A percentile compares a stretch with the other conserved stretches of the same genome.
These are phyloP conservation scores for Drosophila pectinifera DNA, from an alignment of 1,140 invertebrate species.

Conservation along the genomic window DNA sequence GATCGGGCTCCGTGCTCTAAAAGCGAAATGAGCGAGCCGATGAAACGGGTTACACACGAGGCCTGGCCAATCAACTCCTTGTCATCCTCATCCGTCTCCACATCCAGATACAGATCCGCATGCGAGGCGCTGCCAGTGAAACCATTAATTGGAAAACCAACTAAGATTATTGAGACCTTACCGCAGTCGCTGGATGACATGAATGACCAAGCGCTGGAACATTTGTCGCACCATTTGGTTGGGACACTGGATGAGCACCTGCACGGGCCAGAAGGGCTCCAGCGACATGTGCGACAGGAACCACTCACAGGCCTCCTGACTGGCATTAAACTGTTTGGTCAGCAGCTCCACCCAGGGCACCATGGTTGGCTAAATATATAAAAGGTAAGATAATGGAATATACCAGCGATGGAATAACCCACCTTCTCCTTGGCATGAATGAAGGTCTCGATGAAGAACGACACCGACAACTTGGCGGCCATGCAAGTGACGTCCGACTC, in stretches of 20 bases:
- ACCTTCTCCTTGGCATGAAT: slow-evolving; percentile 98
- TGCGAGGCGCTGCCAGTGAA: slow-evolving; percentile 86
- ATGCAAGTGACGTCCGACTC: slow-evolving; percentile 93
- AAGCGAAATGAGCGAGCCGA: slow-evolving; percentile 94
- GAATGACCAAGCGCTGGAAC: slow-evolving; percentile 96
- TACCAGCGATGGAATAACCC: slow-evolving; percentile 19
- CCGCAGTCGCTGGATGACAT: slow-evolving; percentile 95
- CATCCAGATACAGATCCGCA: slow-evolving; percentile 90
- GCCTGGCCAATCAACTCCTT: slow-evolving; percentile 91
- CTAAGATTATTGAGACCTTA: slow-evolving; percentile 12
- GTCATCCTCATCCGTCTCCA: slow-evolving; percentile 88
- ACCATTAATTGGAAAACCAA: not conserved
- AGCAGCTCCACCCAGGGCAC: slow-evolving; percentile 97
- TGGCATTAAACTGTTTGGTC: slow-evolving; percentile 97
- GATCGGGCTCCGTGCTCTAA: slow-evolving; percentile 95
- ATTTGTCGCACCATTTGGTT: slow-evolving; percentile 98
- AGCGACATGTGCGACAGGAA: slow-evolving; percentile 96
- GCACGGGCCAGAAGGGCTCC: slow-evolving; percentile 97
- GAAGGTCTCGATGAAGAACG: slow-evolving; percentile 98
- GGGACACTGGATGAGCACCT: slow-evolving; percentile 97
- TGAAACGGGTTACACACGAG: slow-evolving; percentile 96
- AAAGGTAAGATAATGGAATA: too few relatives aligned
- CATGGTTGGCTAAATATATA: slow-evolving; percentile 92
- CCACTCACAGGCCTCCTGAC: slow-evolving; percentile 95
- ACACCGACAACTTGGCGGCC: slow-evolving; percentile 94